Percentiles rank a stretch among this genome's conserved stretches.
phyloP scores from a whole-genome alignment of 30 jellyfish, hydroid and myxozoan genomes.

The Catostylus mosaicus region DNA sequence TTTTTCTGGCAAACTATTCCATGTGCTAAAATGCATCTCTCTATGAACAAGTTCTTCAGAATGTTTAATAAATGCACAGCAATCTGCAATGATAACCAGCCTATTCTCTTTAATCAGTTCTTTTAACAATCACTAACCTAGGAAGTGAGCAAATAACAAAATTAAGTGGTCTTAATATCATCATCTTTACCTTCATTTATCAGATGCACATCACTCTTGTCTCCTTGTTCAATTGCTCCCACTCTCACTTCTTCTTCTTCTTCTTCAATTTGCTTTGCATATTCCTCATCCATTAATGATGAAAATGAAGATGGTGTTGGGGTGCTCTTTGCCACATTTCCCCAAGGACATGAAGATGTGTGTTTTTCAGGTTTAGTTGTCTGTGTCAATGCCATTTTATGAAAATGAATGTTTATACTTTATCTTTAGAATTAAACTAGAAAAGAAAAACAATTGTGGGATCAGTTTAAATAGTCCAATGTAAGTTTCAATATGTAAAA shows the following conservation, averaged over 20 bases:
- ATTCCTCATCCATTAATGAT: constrained; percentile 86
- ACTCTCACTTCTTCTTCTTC: constrained; percentile 26
- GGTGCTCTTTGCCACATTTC: constrained; percentile 19
- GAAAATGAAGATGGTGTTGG: constrained; percentile 72
- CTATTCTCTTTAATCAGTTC: too few relatives aligned
- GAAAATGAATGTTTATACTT: background rate
- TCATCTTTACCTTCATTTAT: constrained; percentile 13
- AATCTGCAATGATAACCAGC: too few relatives aligned
- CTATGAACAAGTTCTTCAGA: too few relatives aligned
- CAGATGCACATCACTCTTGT: background rate
- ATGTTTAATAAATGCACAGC: too few relatives aligned
- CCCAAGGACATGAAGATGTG: constrained; percentile 77
- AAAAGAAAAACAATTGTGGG: background rate
- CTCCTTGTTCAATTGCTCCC: background rate
- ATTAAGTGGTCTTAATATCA: background rate
- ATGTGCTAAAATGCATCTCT: too few relatives aligned
- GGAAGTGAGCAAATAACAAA: background rate
- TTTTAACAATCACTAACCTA: too few relatives aligned
- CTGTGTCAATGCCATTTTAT: constrained; percentile 35
- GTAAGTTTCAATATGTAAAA: too few relatives aligned
- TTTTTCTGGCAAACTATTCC: too few relatives aligned
- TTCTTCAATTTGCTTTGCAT: constrained; percentile 70
- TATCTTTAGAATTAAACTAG: background rate
- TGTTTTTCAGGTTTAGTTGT: background rate
- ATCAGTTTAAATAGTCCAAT: too few relatives aligned